Conservation (phyloP, 2,888 invertebrate genomes). For the Oxytorus armatus region DNA sequence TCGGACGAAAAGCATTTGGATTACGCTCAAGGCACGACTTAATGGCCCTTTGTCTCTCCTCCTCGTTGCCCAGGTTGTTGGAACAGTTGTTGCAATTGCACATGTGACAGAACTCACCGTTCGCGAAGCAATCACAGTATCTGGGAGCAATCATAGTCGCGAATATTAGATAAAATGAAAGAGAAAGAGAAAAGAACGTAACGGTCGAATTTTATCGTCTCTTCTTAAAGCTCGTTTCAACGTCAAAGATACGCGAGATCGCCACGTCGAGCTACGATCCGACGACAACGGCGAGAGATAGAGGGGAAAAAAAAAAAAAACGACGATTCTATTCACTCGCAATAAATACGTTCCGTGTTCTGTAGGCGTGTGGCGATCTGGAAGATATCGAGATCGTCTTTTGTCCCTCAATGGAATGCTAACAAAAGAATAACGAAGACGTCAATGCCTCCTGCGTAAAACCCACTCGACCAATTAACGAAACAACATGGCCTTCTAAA, state of each 20-base stretch:
- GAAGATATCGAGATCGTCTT: constrained; percentile 58
- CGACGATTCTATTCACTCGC: constrained; percentile 28
- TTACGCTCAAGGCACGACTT: constrained; percentile 97
- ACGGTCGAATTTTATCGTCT: neutral
- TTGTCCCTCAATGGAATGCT: constrained; percentile 63
- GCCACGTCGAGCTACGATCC: neutral
- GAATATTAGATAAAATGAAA: neutral
- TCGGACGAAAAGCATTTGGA: constrained; percentile 99
- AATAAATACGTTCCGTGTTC: constrained; percentile 55
- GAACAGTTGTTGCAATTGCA: constrained; percentile 99
- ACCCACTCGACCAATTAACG: constrained; percentile 15
- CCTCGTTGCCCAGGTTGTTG: constrained; percentile 98
- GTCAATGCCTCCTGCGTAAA: constrained; percentile 45
- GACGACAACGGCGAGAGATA: neutral
- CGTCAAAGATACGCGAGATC: neutral
- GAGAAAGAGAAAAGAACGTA: neutral
- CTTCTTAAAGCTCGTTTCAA: constrained; percentile 1
- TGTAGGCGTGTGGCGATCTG: constrained; percentile 56
- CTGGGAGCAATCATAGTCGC: constrained; percentile 81
- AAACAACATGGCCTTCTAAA: neutral
- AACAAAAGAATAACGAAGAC: constrained; percentile 59
- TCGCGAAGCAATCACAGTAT: constrained; percentile 99
- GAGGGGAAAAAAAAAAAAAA: neutral
- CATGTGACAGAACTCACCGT: constrained; percentile 98
- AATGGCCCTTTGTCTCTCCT: constrained; percentile 96